Percentiles rank a stretch among this genome's conserved stretches.
Conservation (phyloP, 2,113 vertebrate genomes). For the Mystacornis crossleyi region DNA sequence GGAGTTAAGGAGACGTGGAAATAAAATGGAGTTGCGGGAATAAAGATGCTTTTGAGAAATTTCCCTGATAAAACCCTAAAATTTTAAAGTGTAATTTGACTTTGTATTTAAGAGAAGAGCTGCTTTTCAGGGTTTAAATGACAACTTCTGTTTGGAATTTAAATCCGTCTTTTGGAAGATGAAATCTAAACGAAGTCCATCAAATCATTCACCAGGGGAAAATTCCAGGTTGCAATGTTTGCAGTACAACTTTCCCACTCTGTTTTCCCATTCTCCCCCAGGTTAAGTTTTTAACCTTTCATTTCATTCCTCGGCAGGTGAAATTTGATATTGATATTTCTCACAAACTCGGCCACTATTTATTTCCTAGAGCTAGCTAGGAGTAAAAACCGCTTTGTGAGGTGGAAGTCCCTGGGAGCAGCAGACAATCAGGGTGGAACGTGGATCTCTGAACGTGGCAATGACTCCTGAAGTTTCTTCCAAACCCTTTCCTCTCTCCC, state of each 20-base stretch:
- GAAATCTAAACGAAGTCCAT: background rate
- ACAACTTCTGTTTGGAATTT: background rate
- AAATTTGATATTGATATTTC: slow-evolving; percentile 1
- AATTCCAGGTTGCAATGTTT: background rate
- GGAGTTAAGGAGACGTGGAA: background rate
- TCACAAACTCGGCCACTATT: background rate
- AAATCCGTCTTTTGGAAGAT: background rate
- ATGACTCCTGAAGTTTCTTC: background rate
- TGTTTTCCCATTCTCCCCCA: background rate
- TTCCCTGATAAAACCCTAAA: background rate
- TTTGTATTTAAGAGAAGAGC: background rate
- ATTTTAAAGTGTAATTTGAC: background rate
- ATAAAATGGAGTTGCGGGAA: background rate
- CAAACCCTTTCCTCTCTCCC: background rate
- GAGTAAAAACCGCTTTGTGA: background rate
- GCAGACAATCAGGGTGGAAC: background rate
- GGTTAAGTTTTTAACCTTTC: background rate
- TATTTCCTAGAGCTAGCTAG: background rate
- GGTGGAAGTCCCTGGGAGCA: background rate
- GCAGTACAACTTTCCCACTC: background rate
- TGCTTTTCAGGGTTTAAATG: background rate
- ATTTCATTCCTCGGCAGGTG: background rate
- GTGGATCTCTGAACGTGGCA: background rate
- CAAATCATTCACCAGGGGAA: background rate
- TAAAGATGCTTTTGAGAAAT: background rate